A percentile compares a stretch with the other conserved stretches of the same genome.
Evolutionary conservation across 1,140 invertebrate species (phyloP).

Genomic region (Micrasema minimum): DNA sequence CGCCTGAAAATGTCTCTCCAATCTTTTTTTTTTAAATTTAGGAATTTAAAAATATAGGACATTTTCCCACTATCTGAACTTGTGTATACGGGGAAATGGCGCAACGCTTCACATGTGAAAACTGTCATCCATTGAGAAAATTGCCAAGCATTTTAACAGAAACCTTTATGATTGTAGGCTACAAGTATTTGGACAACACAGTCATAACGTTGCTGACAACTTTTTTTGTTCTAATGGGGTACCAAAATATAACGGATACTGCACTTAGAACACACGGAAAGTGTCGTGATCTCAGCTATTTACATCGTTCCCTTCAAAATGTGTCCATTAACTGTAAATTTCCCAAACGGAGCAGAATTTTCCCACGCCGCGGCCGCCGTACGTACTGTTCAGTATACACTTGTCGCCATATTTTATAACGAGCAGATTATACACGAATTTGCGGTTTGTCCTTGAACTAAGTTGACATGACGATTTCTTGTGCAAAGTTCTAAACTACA

Average conservation of each 20-base stretch:
- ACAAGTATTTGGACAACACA: too few relatives aligned
- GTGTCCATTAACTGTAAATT: neutral
- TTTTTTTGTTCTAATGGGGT: too few relatives aligned
- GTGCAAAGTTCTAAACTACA: neutral
- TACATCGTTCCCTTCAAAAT: neutral
- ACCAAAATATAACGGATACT: neutral
- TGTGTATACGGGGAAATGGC: too few relatives aligned
- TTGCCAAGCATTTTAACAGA: too few relatives aligned
- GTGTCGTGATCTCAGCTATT: neutral
- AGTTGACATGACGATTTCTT: slow-evolving; percentile 2
- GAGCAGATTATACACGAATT: neutral
- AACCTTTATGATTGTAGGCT: too few relatives aligned
- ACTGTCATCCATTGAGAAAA: too few relatives aligned
- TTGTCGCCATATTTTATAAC: neutral
- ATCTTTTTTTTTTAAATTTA: too few relatives aligned
- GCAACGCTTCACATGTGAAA: too few relatives aligned
- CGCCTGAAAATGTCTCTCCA: too few relatives aligned
- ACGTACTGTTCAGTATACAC: neutral
- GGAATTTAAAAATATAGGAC: too few relatives aligned
- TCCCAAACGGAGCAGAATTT: neutral
- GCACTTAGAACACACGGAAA: neutral
- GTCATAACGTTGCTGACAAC: too few relatives aligned
- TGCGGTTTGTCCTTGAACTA: slow-evolving; percentile 9
- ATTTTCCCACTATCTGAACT: too few relatives aligned
- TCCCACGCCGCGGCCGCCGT: neutral